Conservation (phyloP, 2,113 vertebrate genomes). For the Pyxicephalus adspersus region DNA sequence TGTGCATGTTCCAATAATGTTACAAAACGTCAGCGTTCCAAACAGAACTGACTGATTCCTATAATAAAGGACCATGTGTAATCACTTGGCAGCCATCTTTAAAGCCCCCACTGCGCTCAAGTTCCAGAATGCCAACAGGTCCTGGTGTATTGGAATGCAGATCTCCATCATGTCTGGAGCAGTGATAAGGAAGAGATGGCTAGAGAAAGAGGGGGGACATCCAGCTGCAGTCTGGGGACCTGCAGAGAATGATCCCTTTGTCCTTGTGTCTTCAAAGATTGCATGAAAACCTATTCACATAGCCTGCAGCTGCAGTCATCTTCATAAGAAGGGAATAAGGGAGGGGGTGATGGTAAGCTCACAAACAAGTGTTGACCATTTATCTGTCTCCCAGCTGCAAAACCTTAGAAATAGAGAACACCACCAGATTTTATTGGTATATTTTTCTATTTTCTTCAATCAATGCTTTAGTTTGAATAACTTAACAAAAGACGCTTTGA, state of each 20-base stretch:
- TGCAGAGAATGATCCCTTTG: constrained; percentile 50
- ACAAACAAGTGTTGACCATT: constrained; percentile 49
- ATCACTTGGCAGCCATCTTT: constrained; percentile 50
- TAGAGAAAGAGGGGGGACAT: constrained; percentile 47
- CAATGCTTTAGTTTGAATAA: no score
- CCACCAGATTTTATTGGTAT: constrained; percentile 11
- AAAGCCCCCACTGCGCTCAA: constrained; percentile 32
- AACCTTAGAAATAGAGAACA: constrained; percentile 22
- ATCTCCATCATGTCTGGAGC: constrained; percentile 54
- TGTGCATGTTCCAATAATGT: constrained; percentile 7
- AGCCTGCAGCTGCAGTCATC: constrained; percentile 54
- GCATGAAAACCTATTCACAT: constrained; percentile 51
- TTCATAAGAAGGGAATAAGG: constrained; percentile 48
- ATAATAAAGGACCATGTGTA: constrained; percentile 32
- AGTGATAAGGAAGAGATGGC: constrained; percentile 49
- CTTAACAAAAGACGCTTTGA: no score
- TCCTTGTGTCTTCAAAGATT: constrained; percentile 47
- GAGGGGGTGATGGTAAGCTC: constrained; percentile 41
- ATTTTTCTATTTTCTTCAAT: neutral
- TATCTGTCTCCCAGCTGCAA: constrained; percentile 50
- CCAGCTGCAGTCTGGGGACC: constrained; percentile 45
- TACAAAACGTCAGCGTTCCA: neutral
- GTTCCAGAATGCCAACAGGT: constrained; percentile 33
- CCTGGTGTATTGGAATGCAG: constrained; percentile 54
- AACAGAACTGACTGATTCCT: constrained; percentile 3